These are phyloP conservation scores for Apodemus sylvaticus DNA, from an alignment of 2,113 vertebrate species.

Conservation along the genomic window DNA sequence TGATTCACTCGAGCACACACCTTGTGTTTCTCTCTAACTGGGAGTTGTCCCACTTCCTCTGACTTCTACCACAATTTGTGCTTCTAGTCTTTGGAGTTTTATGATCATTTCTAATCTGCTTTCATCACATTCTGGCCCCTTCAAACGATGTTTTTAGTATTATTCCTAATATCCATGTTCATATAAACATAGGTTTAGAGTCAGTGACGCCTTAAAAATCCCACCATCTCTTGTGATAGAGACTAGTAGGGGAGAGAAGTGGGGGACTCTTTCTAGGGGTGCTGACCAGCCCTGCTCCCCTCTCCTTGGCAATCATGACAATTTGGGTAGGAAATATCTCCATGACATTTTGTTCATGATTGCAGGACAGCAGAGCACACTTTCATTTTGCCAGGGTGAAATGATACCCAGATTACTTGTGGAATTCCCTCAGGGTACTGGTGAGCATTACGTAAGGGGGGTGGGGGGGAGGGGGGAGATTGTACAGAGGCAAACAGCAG, in stretches of 20 bases:
- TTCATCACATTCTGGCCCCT: not conserved
- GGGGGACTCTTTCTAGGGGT: not conserved
- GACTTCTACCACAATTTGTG: not conserved
- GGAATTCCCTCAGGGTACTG: not conserved
- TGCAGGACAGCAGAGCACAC: not conserved
- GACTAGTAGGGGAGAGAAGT: not conserved
- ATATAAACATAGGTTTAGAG: not conserved
- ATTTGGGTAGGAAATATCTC: not conserved
- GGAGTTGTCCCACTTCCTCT: not conserved
- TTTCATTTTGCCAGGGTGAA: not conserved
- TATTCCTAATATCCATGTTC: not conserved
- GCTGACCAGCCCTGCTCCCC: not conserved
- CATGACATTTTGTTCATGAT: not conserved
- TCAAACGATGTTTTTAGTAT: not conserved
- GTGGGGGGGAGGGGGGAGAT: no score
- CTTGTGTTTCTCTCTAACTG: not conserved
- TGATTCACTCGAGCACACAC: not conserved
- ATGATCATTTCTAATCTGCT: not conserved
- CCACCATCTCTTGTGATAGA: not conserved
- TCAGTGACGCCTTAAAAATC: not conserved
- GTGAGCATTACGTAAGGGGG: not conserved
- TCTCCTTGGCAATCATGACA: not conserved
- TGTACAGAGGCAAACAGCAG: conserved; percentile 44
- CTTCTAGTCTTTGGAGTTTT: not conserved
- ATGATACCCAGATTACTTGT: not conserved